Evolutionary conservation across 1,140 invertebrate genomes (phyloP).

Genomic region (Oreohelix idahoensis): DNA sequence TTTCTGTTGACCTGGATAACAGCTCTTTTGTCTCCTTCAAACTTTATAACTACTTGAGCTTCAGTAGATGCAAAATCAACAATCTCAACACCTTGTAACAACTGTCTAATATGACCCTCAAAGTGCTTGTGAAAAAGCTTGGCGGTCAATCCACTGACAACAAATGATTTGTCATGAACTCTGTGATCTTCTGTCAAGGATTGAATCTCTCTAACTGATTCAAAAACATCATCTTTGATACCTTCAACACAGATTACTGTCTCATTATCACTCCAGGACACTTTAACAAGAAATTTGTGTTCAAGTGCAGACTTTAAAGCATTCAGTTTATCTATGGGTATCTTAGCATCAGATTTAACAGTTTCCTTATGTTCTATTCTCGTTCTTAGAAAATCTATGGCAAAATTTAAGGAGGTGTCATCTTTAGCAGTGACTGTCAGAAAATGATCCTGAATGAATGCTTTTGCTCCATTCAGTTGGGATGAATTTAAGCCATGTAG

Average conservation of each 20-base stretch:
- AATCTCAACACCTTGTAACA: not conserved
- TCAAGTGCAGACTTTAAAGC: not conserved
- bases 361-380: slow-evolving; percentile 1
- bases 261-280: not conserved
- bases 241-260: not conserved
- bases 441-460: not conserved
- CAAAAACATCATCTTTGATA: slow-evolving; percentile 16
- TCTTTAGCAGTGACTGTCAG: not conserved
- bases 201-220: not conserved
- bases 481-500: not conserved
- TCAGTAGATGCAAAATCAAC: not conserved
- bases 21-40: not conserved
- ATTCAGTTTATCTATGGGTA: not conserved
- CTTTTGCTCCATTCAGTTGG: not conserved
- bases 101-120: not conserved
- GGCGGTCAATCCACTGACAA: not conserved
- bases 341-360: not conserved
- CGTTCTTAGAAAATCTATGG: not conserved
- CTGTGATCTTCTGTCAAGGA: not conserved
- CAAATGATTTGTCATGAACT: slow-evolving; percentile 4
- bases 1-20: not conserved
- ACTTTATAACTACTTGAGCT: not conserved
- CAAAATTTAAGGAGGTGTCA: not conserved
- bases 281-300: slow-evolving; percentile 1
- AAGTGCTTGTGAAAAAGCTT: not conserved